Evolutionary conservation across 2,113 vertebrate species (phyloP), one percentile per base, ranked within the genome.

Genomic region (Takifugu flavidus): DNA sequence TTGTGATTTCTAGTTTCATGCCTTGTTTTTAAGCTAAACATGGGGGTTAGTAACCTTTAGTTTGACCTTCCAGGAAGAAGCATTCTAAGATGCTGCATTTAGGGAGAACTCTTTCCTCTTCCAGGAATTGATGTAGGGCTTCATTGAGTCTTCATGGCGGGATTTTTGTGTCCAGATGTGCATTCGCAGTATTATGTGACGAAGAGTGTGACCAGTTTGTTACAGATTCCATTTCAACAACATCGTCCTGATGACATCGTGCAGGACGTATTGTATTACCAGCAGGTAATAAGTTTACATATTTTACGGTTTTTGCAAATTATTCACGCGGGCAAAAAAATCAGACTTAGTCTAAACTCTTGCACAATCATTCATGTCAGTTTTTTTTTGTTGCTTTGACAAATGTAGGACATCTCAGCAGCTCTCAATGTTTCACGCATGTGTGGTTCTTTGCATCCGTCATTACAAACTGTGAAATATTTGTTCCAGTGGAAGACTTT

Each of bases 391-490:
- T 28, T 76, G 71, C 69, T 64, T 53, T 70, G 58, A 77, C 13
- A 62, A 65, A 65, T 49, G 52, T 49, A 49, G 25, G 70, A 60
- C 25, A 59, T 53, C 53, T 55, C 55, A 39, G 50, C 61, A 57
- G 74, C 59, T 56, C 74, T 73, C 27, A 63, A 64, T 13, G 62
- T 78, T 66, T 47, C 73, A 53, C 67, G 20, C 20, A 20, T 20
- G 46, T 66, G 59, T 78, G 45, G 65, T 74, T 77, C 25, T 83
- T 86, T 88, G 82, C 82, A 83, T 75, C 83, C 61, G 56, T 82
- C 66, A 74, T 86, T 82, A 69, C 79, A 80, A 80, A 90, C 89
- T 90, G 90, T 92, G 90, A 91, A 87, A 84, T 78, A 61, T 80
- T 65, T 82, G 63, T 75, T 82, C 66, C 68, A 62, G 53, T 74